These are phyloP conservation scores for Parnassius glacialis DNA, from an alignment of 2,888 invertebrate genomes.

Conservation along the genomic window DNA sequence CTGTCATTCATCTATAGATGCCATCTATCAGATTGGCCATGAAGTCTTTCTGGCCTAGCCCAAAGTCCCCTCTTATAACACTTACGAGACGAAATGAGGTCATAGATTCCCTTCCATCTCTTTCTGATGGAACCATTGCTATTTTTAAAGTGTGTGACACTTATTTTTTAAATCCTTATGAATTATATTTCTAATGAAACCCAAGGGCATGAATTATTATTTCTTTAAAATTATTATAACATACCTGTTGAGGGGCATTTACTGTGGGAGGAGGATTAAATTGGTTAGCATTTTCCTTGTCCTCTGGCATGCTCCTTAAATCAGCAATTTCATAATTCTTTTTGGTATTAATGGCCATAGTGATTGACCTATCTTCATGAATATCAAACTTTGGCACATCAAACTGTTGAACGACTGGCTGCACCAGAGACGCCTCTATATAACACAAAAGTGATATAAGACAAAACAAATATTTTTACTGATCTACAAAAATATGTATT, in stretches of 20 bases:
- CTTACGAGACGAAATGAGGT: no score
- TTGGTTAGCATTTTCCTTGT: slow-evolving; percentile 69
- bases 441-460: slow-evolving; percentile 2
- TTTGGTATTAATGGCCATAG: slow-evolving; percentile 69
- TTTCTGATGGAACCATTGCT: no score
- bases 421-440: slow-evolving; percentile 68
- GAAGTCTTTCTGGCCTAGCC: no score
- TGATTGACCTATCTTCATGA: slow-evolving; percentile 74
- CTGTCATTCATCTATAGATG: no score
- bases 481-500: slow-evolving; percentile 1
- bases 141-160: no score
- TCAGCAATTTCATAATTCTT: slow-evolving; percentile 58
- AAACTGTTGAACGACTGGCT: slow-evolving; percentile 64
- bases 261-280: slow-evolving; percentile 46
- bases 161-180: no score
- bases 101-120: no score
- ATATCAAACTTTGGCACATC: slow-evolving; percentile 73
- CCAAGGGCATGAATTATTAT: no score
- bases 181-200: no score
- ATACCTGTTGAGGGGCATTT: slow-evolving; percentile 51
- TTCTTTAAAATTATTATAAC: slow-evolving; percentile 16
- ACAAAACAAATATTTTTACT: background rate
- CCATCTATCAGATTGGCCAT: no score
- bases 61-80: no score
- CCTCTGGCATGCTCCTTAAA: slow-evolving; percentile 51